These are phyloP conservation scores for Drosophila paranaensis DNA, from an alignment of 2,888 invertebrate genomes.

Conservation along the genomic window DNA sequence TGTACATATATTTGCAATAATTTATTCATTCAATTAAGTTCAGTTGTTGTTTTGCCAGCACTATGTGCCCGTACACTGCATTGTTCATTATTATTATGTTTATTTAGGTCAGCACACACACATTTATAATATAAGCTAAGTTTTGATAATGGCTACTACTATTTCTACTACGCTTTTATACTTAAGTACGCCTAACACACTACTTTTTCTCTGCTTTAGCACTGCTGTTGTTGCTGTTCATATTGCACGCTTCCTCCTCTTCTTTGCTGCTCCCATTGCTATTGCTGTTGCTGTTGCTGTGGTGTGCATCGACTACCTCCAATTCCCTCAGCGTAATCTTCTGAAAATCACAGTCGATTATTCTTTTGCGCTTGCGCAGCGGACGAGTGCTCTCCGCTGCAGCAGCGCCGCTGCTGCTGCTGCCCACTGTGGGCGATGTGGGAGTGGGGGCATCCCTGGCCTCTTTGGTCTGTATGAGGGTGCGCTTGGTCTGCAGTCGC, in stretches of 20 bases:
- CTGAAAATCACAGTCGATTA: slow-evolving; percentile 86
- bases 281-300: slow-evolving; percentile 18
- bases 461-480: slow-evolving; percentile 83
- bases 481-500: slow-evolving; percentile 86
- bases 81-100: slow-evolving; percentile 20
- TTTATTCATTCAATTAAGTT: slow-evolving; percentile 50
- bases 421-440: slow-evolving; percentile 48
- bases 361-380: slow-evolving; percentile 87
- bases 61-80: slow-evolving; percentile 41
- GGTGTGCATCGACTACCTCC: slow-evolving; percentile 47
- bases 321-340: slow-evolving; percentile 71
- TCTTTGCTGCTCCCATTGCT: slow-evolving; percentile 19
- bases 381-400: slow-evolving; percentile 86
- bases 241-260: slow-evolving; percentile 54
- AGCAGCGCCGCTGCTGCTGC: slow-evolving; percentile 69
- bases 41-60: slow-evolving; percentile 22
- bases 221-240: slow-evolving; percentile 61
- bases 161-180: slow-evolving; percentile 30
- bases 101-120: slow-evolving; percentile 54
- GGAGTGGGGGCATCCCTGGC: slow-evolving; percentile 24
- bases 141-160: slow-evolving; percentile 31
- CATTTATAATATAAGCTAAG: slow-evolving; percentile 23
- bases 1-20: slow-evolving; percentile 46
- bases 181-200: slow-evolving; percentile 25
- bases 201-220: slow-evolving; percentile 72